Base-by-base conservation (phyloP, 30 jellyfish, hydroid and myxozoan species). In the Turritopsis rubra region DNA sequence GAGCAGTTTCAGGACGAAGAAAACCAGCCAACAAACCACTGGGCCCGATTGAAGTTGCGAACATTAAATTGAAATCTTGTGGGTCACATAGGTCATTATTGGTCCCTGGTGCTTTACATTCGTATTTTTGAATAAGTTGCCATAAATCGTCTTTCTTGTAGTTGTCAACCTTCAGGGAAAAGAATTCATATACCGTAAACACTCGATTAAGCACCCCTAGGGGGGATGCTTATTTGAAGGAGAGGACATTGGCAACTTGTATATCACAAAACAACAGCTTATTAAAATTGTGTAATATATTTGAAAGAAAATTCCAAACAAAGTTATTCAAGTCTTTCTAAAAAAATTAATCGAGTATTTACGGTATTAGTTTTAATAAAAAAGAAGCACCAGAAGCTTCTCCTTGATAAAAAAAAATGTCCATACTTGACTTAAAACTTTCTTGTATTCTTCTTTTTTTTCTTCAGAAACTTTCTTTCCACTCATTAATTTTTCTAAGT, bases 1-100 rank as follows among this genome's bases (percentile, higher is more conserved):
- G 99, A 9, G 99, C 99, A 23, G 99, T 90, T 71, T 95, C 99
- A 18, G 99, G 99, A 1, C 99, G 91, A 72, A 95, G 82, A 75
- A 79, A 95, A 94, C 99, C 99, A 19, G 97, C 95, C 25, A 95
- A 26, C 21, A 79, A 53, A 65, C 97, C 99, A 54, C 97, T 91
- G 8, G 99, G 99, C 21, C 99, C 99, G 28, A 95, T 95, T 66
- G 99, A 89, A 1, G 99, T 95, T 8, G 89, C 91, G 83, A 95
- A 95, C 99, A 95, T 95, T 18, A 95, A 87, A 83, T 95, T 95
- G 88, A 95, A 95, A 53, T 84, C 98, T 24, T 88, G 97, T 18
- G 99, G 97, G 27, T 95, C 97, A 21, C 97, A 82, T 28, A 95
- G 53, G 52, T 87, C 96, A 79, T 95, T 95, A 79, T 90, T 95